These are phyloP conservation scores for Bugula neritina DNA, from an alignment of 2,888 invertebrate genomes.

Conservation along the genomic window DNA sequence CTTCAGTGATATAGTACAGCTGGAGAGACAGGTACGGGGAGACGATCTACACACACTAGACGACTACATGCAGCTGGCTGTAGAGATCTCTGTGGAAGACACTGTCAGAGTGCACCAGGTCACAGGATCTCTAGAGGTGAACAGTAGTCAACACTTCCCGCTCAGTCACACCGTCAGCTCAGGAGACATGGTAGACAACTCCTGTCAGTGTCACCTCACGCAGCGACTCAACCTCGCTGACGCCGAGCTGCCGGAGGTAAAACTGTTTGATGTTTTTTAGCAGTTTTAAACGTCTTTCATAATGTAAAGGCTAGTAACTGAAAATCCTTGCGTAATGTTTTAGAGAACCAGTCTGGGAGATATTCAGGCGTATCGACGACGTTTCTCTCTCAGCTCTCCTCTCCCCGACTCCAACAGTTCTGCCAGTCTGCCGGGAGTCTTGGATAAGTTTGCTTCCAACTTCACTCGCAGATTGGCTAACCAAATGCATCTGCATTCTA, in stretches of 20 bases:
- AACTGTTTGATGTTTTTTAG: too few species aligned
- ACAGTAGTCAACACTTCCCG: not conserved
- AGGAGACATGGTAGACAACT: not conserved
- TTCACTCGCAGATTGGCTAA: not conserved
- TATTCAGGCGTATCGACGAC: not conserved
- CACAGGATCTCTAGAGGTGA: not conserved
- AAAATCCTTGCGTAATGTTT: too few species aligned
- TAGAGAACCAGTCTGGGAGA: not conserved
- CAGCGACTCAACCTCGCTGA: not conserved
- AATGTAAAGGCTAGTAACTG: too few species aligned
- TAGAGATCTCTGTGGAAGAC: not conserved
- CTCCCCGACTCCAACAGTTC: not conserved
- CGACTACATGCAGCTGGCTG: not conserved
- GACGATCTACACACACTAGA: not conserved
- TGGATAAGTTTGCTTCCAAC: not conserved
- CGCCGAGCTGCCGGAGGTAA: not conserved
- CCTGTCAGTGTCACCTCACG: not conserved
- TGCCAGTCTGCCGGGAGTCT: not conserved
- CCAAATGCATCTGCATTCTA: not conserved
- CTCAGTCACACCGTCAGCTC: not conserved
- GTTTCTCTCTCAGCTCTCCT: not conserved
- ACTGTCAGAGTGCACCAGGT: not conserved
- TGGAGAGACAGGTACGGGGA: not conserved
- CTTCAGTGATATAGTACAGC: conserved; percentile 6
- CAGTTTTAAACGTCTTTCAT: too few species aligned